These are phyloP conservation scores for Danionella dracula DNA, from an alignment of 2,797 vertebrate species.

Conservation along the genomic window DNA sequence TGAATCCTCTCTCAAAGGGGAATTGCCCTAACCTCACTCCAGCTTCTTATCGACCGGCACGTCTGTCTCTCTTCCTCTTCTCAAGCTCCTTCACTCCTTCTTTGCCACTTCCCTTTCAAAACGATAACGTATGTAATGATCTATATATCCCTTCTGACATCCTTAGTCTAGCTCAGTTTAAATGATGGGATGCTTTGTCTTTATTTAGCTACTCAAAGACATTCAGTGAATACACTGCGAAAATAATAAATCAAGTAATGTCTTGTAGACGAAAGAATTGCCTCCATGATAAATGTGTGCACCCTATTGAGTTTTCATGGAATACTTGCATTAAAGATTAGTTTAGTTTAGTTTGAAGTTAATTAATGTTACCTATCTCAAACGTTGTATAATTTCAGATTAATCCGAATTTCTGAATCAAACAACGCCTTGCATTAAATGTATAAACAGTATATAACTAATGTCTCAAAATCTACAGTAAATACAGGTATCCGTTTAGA, in stretches of 20 bases:
- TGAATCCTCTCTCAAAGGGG: constrained; percentile 44
- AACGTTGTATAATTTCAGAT: no score
- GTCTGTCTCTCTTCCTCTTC: constrained; percentile 51
- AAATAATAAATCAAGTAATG: neutral
- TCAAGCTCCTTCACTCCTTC: constrained; percentile 13
- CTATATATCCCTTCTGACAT: constrained; percentile 35
- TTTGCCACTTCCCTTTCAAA: constrained; percentile 15
- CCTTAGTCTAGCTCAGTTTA: constrained; percentile 34
- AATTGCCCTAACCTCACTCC: constrained; percentile 38
- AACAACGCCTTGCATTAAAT: no score
- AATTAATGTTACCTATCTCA: no score
- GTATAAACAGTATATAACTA: no score
- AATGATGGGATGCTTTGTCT: constrained; percentile 19
- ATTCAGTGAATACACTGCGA: constrained; percentile 15
- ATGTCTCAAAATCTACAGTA: no score
- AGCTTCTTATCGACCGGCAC: constrained; percentile 47
- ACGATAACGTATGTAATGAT: constrained; percentile 51
- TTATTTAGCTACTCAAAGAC: constrained; percentile 10
- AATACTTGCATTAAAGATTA: no score
- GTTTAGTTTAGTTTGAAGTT: no score
- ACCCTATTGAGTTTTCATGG: no score
- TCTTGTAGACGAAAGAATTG: no score
- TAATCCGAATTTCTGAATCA: no score
- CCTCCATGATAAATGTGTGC: no score
- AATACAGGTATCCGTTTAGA: no score